A percentile compares a stretch with the other conserved stretches of the same genome.
Evolutionary conservation across 2,888 invertebrate species (phyloP).

Genomic region (Cyclophora albipunctata): DNA sequence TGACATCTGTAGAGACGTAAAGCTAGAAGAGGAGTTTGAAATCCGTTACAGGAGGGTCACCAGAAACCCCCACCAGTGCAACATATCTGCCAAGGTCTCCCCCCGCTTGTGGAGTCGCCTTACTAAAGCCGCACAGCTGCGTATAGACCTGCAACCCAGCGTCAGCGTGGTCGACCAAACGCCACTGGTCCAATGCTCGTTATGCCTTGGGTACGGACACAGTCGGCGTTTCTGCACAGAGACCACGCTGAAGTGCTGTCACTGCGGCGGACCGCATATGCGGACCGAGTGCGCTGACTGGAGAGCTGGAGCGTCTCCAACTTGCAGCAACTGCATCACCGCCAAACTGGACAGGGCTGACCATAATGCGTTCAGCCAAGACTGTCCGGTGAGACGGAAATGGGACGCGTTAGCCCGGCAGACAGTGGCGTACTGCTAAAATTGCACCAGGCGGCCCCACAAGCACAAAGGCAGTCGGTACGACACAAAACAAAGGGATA

Average conservation of each 20-base stretch:
- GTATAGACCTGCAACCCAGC: slow-evolving; percentile 5
- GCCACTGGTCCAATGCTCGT: slow-evolving; percentile 15
- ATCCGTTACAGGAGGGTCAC: neutral
- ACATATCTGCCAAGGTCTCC: neutral
- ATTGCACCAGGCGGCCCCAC: too few relatives aligned
- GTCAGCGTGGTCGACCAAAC: slow-evolving; percentile 9
- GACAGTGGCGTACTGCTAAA: too few relatives aligned
- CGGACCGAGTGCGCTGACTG: slow-evolving; percentile 4
- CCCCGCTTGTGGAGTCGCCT: neutral
- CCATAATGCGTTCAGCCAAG: slow-evolving; percentile 5
- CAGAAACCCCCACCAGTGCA: neutral
- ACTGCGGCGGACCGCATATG: slow-evolving; percentile 17
- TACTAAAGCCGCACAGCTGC: neutral
- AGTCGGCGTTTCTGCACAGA: slow-evolving; percentile 11
- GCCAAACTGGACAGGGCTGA: slow-evolving; percentile 3
- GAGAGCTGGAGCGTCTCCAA: too few relatives aligned
- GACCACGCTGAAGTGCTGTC: slow-evolving; percentile 9
- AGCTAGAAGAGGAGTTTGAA: neutral
- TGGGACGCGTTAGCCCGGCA: slow-evolving; percentile 8
- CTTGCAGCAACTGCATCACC: slow-evolving; percentile 3
- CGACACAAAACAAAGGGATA: too few relatives aligned
- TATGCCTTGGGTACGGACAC: slow-evolving; percentile 17
- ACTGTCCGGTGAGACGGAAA: slow-evolving; percentile 5
- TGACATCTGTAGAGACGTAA: too few relatives aligned
- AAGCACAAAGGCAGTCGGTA: too few relatives aligned